Conservation (phyloP, 2,113 vertebrate species). For the Passer montanus region DNA sequence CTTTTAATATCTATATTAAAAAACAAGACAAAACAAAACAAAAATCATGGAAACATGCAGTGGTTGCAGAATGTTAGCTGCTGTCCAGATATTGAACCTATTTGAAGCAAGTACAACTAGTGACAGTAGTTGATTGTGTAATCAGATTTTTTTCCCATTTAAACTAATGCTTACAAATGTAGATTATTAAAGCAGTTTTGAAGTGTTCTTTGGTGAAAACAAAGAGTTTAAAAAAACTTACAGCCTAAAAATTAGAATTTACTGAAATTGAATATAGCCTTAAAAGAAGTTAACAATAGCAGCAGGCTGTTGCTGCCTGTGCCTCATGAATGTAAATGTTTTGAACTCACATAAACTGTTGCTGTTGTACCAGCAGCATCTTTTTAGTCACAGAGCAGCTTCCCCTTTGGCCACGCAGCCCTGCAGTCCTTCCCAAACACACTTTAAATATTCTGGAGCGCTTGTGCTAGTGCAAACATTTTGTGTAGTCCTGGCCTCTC, state of each 20-base stretch:
- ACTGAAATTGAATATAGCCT: neutral
- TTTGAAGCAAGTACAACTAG: neutral
- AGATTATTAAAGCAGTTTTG: neutral
- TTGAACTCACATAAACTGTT: neutral
- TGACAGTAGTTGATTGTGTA: neutral
- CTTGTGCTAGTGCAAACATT: neutral
- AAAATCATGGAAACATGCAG: neutral
- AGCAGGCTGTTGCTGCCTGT: neutral
- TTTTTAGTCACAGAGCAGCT: rapidly evolving
- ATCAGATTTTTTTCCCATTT: neutral
- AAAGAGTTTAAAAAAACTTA: neutral
- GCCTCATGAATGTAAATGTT: neutral
- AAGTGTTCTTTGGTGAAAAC: neutral
- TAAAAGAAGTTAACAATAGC: neutral
- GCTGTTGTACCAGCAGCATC: neutral
- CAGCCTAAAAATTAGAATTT: neutral
- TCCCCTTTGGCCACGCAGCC: rapidly evolving
- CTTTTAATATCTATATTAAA: neutral
- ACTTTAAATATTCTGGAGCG: neutral
- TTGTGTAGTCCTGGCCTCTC: neutral
- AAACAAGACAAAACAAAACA: neutral
- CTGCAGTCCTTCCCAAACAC: neutral
- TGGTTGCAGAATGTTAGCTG: neutral
- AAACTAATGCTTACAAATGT: neutral
- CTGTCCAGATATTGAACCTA: neutral